Percentiles rank a stretch among this genome's conserved stretches.
These are phyloP conservation scores for Melipona beecheii DNA, from an alignment of 2,888 invertebrate species.

Conservation along the genomic window DNA sequence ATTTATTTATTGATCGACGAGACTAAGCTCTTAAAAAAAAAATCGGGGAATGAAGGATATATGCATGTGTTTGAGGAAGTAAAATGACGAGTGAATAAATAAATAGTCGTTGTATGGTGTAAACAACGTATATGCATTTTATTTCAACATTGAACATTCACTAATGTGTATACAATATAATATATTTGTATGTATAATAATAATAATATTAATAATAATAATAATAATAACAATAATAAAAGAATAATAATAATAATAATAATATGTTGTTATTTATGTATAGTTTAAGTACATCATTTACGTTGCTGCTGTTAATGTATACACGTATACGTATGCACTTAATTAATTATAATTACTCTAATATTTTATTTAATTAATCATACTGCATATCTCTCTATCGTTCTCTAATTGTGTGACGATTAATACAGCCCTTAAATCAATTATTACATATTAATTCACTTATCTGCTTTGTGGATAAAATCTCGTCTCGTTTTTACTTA, in stretches of 20 bases:
- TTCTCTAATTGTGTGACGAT: constrained; percentile 53
- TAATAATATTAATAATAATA: constrained; percentile 47
- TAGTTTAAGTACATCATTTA: constrained; percentile 65
- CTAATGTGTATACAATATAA: constrained; percentile 71
- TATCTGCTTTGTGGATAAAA: constrained; percentile 46
- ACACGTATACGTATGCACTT: constrained; percentile 46
- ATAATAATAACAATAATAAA: constrained; percentile 32
- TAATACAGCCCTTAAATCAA: constrained; percentile 48
- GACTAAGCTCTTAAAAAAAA: too few relatives aligned
- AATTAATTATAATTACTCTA: constrained; percentile 53
- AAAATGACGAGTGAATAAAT: not conserved
- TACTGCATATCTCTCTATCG: constrained; percentile 64
- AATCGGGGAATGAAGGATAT: too few relatives aligned
- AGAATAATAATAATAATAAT: constrained; percentile 66
- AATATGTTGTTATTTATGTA: constrained; percentile 71
- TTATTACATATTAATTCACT: constrained; percentile 39
- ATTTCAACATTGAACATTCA: constrained; percentile 82
- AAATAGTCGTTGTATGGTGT: constrained; percentile 66
- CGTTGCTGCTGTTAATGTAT: constrained; percentile 61
- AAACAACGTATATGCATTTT: constrained; percentile 81
- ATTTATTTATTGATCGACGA: too few relatives aligned
- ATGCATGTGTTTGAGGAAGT: not conserved
- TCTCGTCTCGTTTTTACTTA: constrained; percentile 43
- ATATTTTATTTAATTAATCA: constrained; percentile 48
- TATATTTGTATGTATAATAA: constrained; percentile 50